phyloP scores from a whole-genome alignment of 1,140 invertebrate species.

The Ruditapes philippinarum region DNA sequence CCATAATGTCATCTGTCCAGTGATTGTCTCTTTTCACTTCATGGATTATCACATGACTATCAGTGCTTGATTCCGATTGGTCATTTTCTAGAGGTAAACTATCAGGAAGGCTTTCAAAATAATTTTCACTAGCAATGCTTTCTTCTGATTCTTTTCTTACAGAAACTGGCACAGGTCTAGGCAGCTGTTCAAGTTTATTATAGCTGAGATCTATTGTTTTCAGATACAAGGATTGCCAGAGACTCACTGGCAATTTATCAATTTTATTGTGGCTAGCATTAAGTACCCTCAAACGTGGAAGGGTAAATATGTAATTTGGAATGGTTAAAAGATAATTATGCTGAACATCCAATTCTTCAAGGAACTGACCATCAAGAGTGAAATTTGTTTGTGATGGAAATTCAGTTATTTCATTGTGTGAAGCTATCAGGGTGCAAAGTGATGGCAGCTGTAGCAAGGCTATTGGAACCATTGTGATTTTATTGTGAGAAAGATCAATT shows the following conservation, averaged over 20 bases:
- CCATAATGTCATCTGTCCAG: conserved; percentile 28
- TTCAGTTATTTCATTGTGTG: conserved; percentile 94
- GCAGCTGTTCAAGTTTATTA: conserved; percentile 95
- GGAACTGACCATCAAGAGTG: conserved; percentile 88
- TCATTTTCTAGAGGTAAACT: not conserved
- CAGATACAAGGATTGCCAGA: conserved; percentile 91
- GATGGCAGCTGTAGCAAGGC: conserved; percentile 95
- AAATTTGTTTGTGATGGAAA: conserved; percentile 87
- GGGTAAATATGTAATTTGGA: conserved; percentile 93
- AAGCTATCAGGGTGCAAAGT: conserved; percentile 92
- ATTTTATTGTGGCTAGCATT: conserved; percentile 98
- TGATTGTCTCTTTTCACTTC: conserved; percentile 58
- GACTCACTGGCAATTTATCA: conserved; percentile 92
- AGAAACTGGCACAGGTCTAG: conserved; percentile 81
- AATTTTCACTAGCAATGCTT: not conserved
- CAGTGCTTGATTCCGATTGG: not conserved
- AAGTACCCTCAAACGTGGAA: conserved; percentile 93
- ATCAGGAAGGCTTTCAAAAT: not conserved
- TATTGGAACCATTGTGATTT: conserved; percentile 92
- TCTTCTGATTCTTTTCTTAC: conserved; percentile 27
- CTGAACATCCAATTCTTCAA: conserved; percentile 96
- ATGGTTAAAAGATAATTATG: conserved; percentile 95
- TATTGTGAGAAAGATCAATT: conserved; percentile 97
- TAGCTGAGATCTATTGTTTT: conserved; percentile 95
- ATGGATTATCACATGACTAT: conserved; percentile 54